Evolutionary conservation across 1,140 invertebrate species (phyloP).

Genomic region (Steinernema khuongi): DNA sequence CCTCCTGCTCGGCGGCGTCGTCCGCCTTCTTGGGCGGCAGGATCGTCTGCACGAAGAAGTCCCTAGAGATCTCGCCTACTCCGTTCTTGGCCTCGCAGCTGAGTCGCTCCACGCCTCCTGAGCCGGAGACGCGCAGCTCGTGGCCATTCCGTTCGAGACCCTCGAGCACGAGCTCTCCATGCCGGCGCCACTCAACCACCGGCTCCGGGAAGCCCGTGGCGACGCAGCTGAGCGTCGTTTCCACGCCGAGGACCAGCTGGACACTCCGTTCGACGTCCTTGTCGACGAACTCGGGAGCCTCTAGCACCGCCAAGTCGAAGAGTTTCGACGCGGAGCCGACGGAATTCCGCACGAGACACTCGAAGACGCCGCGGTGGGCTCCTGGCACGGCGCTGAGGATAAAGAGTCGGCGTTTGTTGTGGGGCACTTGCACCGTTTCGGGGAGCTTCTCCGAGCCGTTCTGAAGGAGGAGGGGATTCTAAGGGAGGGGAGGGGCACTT

Average conservation of each 20-base stretch:
- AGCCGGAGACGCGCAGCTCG: slow-evolving; percentile 9
- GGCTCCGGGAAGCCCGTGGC: slow-evolving; percentile 78
- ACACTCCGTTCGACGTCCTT: slow-evolving; percentile 23
- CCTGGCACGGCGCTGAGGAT: background rate
- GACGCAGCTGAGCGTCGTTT: slow-evolving; percentile 64
- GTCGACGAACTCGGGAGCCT: slow-evolving; percentile 37
- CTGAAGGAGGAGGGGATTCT: slow-evolving; percentile 26
- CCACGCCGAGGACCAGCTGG: slow-evolving; percentile 24
- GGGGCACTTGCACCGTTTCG: slow-evolving; percentile 41
- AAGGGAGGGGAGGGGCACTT: slow-evolving; percentile 19
- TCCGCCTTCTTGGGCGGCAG: background rate
- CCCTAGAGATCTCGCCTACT: slow-evolving; percentile 44
- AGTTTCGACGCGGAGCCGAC: background rate
- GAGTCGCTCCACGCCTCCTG: slow-evolving; percentile 22
- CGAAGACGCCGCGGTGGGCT: background rate
- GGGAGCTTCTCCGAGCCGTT: slow-evolving; percentile 40
- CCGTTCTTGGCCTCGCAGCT: slow-evolving; percentile 47
- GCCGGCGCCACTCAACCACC: slow-evolving; percentile 74
- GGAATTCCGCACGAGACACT: background rate
- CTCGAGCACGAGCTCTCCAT: slow-evolving; percentile 64
- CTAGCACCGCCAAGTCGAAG: slow-evolving; percentile 14
- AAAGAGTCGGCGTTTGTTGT: slow-evolving; percentile 24
- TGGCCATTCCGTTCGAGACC: background rate
- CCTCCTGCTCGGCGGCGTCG: background rate
- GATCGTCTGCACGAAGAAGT: slow-evolving; percentile 48